Evolutionary conservation across 53 echinoderm and acorn worm species (phyloP).

Genomic region (Mesocentrotus franciscanus): DNA sequence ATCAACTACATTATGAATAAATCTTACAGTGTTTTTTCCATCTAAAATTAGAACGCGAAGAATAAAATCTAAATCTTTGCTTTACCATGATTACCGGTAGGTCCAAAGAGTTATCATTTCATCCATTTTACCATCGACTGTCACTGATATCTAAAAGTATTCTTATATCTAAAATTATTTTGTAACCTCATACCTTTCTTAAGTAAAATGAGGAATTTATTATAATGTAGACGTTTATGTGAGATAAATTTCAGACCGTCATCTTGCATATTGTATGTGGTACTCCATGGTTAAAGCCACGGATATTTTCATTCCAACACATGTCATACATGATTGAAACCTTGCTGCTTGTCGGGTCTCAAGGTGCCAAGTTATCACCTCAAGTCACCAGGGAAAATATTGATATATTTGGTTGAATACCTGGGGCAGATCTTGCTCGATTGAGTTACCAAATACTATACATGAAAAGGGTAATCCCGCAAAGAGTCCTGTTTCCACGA

Average conservation of each 20-base stretch:
- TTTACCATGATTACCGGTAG: too few relatives aligned
- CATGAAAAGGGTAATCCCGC: not conserved
- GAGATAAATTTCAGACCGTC: not conserved
- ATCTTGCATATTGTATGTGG: not conserved
- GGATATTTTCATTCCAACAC: not conserved
- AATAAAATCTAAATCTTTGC: too few relatives aligned
- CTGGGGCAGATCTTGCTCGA: not conserved
- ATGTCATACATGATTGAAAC: conserved; percentile 36
- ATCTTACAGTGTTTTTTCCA: not conserved
- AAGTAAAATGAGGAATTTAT: too few relatives aligned
- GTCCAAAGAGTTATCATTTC: too few relatives aligned
- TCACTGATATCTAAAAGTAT: too few relatives aligned
- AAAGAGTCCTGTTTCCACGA: not conserved
- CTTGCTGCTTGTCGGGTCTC: not conserved
- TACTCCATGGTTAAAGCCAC: not conserved
- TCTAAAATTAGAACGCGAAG: not conserved
- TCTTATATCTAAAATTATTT: too few relatives aligned
- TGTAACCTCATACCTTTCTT: too few relatives aligned
- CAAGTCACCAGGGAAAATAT: conserved; percentile 28
- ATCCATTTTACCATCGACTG: too few relatives aligned
- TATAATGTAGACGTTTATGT: not conserved
- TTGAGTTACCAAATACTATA: not conserved
- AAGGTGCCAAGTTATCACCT: not conserved
- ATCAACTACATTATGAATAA: not conserved
- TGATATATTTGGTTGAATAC: conserved; percentile 14